phyloP scores from a whole-genome alignment of 1,140 invertebrate genomes.

The Meloidogyne chitwoodi region DNA sequence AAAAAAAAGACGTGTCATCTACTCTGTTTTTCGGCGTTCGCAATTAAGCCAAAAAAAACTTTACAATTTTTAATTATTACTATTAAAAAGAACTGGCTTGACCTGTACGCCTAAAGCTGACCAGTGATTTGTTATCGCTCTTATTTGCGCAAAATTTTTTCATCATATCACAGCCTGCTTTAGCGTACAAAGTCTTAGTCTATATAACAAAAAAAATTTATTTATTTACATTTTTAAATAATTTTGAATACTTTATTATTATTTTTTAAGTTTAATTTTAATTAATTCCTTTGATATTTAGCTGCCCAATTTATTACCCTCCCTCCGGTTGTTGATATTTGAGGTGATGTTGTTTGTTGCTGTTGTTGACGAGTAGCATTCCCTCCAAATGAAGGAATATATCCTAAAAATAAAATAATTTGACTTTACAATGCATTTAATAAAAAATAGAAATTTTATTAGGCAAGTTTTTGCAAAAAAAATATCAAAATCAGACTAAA shows the following conservation, averaged over 20 bases:
- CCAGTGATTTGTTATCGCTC: slow-evolving; percentile 18
- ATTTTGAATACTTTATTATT: too few relatives aligned
- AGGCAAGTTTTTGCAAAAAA: too few relatives aligned
- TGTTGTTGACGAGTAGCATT: background rate
- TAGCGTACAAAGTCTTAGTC: slow-evolving; percentile 19
- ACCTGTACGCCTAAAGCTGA: slow-evolving; percentile 23
- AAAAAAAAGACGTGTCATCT: slow-evolving; percentile 21
- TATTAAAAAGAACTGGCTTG: slow-evolving; percentile 1
- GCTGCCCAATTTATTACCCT: slow-evolving; percentile 19
- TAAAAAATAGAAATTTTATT: too few relatives aligned
- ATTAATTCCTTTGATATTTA: slow-evolving; percentile 20
- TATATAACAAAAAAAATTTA: background rate
- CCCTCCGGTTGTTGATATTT: slow-evolving; percentile 10
- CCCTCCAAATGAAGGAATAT: slow-evolving; percentile 15
- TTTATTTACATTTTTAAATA: too few relatives aligned
- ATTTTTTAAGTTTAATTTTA: background rate
- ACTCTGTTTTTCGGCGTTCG: slow-evolving; percentile 27
- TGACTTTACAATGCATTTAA: background rate
- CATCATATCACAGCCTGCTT: slow-evolving; percentile 27
- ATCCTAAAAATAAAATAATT: background rate
- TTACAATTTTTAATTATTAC: background rate
- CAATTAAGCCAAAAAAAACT: background rate
- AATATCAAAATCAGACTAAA: too few relatives aligned
- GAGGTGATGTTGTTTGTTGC: slow-evolving; percentile 8
- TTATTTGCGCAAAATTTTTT: background rate